Evolutionary conservation across 2,888 invertebrate genomes (phyloP).

Genomic region (Xestia sexstrigata): DNA sequence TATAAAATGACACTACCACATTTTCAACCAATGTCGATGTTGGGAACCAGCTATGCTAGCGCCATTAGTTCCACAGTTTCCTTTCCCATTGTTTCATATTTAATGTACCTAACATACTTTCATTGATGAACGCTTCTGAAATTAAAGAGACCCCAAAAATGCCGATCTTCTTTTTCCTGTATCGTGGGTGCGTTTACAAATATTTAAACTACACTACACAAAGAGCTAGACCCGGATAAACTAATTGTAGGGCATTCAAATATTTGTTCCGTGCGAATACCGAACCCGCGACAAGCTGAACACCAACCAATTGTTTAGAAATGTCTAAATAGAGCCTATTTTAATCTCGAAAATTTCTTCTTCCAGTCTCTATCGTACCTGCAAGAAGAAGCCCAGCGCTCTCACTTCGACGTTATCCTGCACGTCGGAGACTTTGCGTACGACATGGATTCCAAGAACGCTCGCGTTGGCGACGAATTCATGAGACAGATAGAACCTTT

Average conservation of each 20-base stretch:
- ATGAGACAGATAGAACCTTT: conserved; percentile 97
- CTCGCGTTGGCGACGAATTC: conserved; percentile 96
- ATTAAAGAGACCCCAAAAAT: too few species aligned
- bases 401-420: conserved; percentile 95
- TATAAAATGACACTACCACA: too few species aligned
- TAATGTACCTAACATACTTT: too few species aligned
- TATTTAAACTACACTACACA: not conserved
- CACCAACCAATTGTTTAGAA: not conserved
- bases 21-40: too few species aligned
- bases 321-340: not conserved
- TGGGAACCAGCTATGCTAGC: too few species aligned
- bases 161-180: too few species aligned
- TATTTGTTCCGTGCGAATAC: not conserved
- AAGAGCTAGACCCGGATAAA: not conserved
- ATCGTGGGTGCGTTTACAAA: not conserved
- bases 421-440: conserved; percentile 99
- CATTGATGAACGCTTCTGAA: too few species aligned
- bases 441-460: conserved; percentile 96
- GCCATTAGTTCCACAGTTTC: too few species aligned
- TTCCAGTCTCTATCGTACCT: conserved; percentile 94
- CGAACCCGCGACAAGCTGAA: not conserved
- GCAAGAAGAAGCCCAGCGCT: conserved; percentile 95
- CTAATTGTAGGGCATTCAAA: not conserved
- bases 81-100: too few species aligned
- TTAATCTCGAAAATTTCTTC: too few species aligned